These are phyloP conservation scores for Coracopsis vasa DNA, from an alignment of 2,113 vertebrate genomes.

Conservation along the genomic window DNA sequence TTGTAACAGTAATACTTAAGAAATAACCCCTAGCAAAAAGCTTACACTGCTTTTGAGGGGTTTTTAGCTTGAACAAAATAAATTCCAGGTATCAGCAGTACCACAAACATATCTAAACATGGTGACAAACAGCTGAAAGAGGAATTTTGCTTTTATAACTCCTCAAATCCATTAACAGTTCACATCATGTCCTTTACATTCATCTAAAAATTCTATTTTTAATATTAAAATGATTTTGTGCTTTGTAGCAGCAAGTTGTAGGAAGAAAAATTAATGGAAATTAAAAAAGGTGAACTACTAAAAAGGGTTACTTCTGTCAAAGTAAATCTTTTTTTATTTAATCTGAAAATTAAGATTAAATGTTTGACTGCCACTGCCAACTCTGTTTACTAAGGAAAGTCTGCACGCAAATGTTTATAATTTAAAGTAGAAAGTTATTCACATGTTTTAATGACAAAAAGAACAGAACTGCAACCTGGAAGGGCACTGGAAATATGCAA, in stretches of 20 bases:
- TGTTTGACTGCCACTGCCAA: background rate
- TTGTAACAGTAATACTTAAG: slow-evolving; percentile 46
- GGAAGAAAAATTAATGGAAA: background rate
- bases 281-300: background rate
- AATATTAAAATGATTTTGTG: background rate
- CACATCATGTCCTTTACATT: background rate
- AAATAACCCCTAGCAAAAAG: slow-evolving; percentile 33
- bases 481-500: background rate
- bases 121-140: background rate
- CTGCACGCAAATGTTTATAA: background rate
- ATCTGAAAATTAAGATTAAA: background rate
- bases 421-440: background rate
- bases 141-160: background rate
- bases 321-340: background rate
- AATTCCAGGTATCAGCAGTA: background rate
- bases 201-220: background rate
- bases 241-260: background rate
- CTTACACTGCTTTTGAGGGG: background rate
- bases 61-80: background rate
- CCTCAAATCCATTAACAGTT: background rate
- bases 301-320: background rate
- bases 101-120: background rate
- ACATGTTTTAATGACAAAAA: background rate
- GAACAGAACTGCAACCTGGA: background rate
- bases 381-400: background rate